These are phyloP conservation scores for Naja naja DNA, from an alignment of 2,113 vertebrate species.

Conservation along the genomic window DNA sequence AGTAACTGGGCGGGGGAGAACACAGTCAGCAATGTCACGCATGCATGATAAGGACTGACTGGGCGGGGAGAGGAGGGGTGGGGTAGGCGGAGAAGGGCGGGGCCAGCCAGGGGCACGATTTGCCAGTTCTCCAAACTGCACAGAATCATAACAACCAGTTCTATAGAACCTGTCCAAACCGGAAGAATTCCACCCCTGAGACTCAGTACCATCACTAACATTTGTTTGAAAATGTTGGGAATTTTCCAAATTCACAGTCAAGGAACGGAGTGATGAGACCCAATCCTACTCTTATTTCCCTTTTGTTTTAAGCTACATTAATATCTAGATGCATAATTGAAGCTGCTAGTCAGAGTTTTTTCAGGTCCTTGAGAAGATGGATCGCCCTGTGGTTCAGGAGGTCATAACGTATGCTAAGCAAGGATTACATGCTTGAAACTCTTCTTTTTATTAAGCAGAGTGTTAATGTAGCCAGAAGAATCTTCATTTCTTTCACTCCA, in stretches of 20 bases:
- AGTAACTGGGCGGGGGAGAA: no score
- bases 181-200: no score
- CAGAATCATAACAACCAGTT: no score
- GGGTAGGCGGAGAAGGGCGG: no score
- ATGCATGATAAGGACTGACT: no score
- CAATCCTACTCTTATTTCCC: not conserved
- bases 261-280: not conserved
- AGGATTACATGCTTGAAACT: no score
- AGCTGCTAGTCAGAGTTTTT: not conserved
- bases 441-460: not conserved
- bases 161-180: no score
- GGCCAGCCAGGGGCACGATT: no score
- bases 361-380: not conserved
- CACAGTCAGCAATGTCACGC: no score
- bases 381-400: not conserved
- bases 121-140: no score
- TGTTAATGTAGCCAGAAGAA: not conserved
- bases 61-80: no score
- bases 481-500: not conserved
- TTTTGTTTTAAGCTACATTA: not conserved
- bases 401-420: not conserved
- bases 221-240: not conserved
- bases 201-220: not conserved
- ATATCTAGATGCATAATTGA: not conserved
- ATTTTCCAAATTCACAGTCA: not conserved